A percentile compares a stretch with the other conserved stretches of the same genome.
Evolutionary conservation across 1,140 invertebrate species (phyloP).

Genomic region (Drosophila pachea): DNA sequence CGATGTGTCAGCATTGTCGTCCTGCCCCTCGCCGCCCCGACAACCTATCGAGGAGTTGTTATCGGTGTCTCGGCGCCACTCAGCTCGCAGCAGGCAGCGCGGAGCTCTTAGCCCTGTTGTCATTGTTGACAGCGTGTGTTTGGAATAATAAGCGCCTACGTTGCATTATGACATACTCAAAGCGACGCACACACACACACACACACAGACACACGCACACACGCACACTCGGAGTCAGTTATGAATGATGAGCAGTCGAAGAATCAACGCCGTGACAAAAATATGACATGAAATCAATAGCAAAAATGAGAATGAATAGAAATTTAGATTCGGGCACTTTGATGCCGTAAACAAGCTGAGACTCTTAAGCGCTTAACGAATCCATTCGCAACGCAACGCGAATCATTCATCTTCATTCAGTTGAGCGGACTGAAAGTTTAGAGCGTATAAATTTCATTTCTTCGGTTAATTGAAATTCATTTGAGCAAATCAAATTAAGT

Average conservation of each 20-base stretch:
- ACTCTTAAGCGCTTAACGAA: background rate
- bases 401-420: conserved; percentile 7
- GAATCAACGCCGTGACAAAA: conserved; percentile 46
- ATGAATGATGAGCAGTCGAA: conserved; percentile 69
- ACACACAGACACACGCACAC: conserved; percentile 3
- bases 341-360: conserved; percentile 2
- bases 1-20: conserved; percentile 74
- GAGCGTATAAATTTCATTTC: conserved; percentile 67
- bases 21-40: conserved; percentile 11
- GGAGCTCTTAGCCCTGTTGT: conserved; percentile 26
- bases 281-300: conserved; percentile 47
- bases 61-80: conserved; percentile 38
- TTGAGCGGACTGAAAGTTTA: conserved; percentile 6
- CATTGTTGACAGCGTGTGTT: conserved; percentile 59
- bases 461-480: conserved; percentile 74
- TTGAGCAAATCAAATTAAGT: conserved; percentile 75
- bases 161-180: conserved; percentile 49
- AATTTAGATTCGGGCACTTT: conserved; percentile 4
- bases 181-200: conserved; percentile 3
- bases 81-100: background rate
- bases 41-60: conserved; percentile 49
- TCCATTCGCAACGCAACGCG: background rate
- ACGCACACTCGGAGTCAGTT: conserved; percentile 22
- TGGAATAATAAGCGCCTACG: conserved; percentile 66
- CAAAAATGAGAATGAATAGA: conserved; percentile 14